Base-by-base conservation (phyloP, 1,140 invertebrate genomes). In the Ceratina australensis region DNA sequence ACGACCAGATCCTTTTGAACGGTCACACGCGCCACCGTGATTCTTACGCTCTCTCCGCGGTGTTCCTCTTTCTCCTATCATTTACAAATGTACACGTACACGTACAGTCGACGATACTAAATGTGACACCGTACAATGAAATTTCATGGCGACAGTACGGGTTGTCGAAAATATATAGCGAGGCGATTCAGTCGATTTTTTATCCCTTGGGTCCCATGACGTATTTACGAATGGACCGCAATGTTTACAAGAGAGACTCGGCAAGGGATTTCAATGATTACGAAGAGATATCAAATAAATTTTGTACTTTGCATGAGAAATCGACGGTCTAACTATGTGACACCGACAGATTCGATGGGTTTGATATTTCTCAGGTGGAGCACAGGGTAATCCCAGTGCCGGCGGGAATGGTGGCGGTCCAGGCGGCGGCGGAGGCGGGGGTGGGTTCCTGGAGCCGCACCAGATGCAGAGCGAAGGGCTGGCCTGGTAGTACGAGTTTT, bases 391-490 rank as follows among this genome's bases (percentile, higher is more conserved):
- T 88, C 89, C 91, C 26, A 88, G 88, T 75, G 89, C 88, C 59
- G 90, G 88, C 83, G 92, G 89, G 78, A 92, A 89, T 86, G 91
- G 85, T 68, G 90, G 88, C 63, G 91, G 89, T 80, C 89, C 87
- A 65, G 93, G 92, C 56, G 91, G 89, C 80, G 93, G 93, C 72
- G 90, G 92, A 56, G 91, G 92, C 49, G 91, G 92, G 68, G 94
- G 93, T 81, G 94, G 94, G 78, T 95, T 95, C 88, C 94, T 94
- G 73, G 95, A 95, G 91, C 94, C 94, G 73, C 95, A 95, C 91
- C 94, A 95, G 92, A 93, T 95, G 90, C 94, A 94, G 89, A 96
- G 94, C 91, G 95, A 95, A 90, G 94, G 94, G 71, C 93, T 95
- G 85, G 95, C 95, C 92, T 95, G 95, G 95, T 96, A 95, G 91